Conservation (phyloP, 2,888 invertebrate genomes). For the Pyrrhia umbra region DNA sequence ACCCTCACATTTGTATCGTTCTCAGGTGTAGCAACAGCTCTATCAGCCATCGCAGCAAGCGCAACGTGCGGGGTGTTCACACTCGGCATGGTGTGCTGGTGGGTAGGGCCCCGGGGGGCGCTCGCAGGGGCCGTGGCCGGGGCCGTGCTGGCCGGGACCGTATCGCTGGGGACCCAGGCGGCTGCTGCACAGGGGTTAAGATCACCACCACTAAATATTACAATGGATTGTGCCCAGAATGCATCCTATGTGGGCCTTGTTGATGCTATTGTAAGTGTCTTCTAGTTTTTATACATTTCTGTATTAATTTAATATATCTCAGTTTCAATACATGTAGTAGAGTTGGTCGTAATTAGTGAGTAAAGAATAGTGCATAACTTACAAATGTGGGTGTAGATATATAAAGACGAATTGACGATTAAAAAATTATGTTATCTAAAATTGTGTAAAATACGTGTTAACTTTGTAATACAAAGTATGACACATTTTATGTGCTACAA, state of each 20-base stretch:
- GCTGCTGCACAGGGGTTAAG: slow-evolving; percentile 91
- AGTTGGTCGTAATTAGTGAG: too few species aligned
- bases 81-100: slow-evolving; percentile 95
- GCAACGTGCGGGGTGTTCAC: slow-evolving; percentile 96
- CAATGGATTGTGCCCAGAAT: slow-evolving; percentile 73
- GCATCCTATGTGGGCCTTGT: slow-evolving; percentile 74
- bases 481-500: slow-evolving; percentile 18
- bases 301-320: too few species aligned
- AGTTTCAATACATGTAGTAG: too few species aligned
- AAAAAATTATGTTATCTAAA: not conserved
- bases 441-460: slow-evolving; percentile 3
- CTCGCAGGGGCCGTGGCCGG: slow-evolving; percentile 88
- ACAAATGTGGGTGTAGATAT: too few species aligned
- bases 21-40: slow-evolving; percentile 92
- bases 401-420: too few species aligned
- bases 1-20: not conserved
- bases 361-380: too few species aligned
- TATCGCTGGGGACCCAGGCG: slow-evolving; percentile 90
- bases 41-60: slow-evolving; percentile 96
- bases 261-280: slow-evolving; percentile 81
- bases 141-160: slow-evolving; percentile 85
- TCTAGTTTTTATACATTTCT: too few species aligned
- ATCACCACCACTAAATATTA: slow-evolving; percentile 80
- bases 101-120: slow-evolving; percentile 93
- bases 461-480: slow-evolving; percentile 1